Percentiles rank a stretch among this genome's conserved stretches.
Conservation (phyloP, 2,888 invertebrate genomes). For the Oscheius sp. region DNA sequence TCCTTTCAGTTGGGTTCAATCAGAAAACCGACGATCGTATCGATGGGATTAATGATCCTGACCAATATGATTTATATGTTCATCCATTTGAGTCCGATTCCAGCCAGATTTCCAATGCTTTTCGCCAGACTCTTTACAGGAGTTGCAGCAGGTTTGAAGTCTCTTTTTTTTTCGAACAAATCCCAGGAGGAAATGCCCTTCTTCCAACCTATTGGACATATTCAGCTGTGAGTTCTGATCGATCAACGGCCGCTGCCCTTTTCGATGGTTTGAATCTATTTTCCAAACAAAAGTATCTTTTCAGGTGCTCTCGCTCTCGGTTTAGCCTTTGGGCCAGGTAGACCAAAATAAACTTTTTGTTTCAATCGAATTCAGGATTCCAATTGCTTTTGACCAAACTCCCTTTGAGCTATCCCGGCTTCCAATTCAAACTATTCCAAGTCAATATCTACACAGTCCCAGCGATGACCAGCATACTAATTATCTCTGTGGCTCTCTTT, state of each 20-base stretch:
- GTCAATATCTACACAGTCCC: constrained; percentile 39
- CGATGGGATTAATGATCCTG: constrained; percentile 27
- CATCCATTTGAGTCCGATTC: background rate
- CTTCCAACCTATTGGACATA: constrained; percentile 43
- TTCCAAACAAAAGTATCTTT: too few relatives aligned
- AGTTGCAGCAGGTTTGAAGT: constrained; percentile 22
- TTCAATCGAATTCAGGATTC: constrained; percentile 28
- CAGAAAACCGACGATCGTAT: constrained; percentile 22
- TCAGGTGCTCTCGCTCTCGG: constrained; percentile 37
- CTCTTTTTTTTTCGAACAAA: background rate
- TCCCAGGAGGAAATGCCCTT: constrained; percentile 37
- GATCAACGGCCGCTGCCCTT: constrained; percentile 34
- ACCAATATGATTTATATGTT: constrained; percentile 27
- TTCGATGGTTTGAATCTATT: too few relatives aligned
- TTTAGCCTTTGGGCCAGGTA: constrained; percentile 36
- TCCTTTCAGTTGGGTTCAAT: constrained; percentile 27
- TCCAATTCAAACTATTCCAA: background rate
- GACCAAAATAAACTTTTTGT: too few relatives aligned
- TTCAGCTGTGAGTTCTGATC: constrained; percentile 30
- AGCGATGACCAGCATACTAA: constrained; percentile 24
- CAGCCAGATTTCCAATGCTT: constrained; percentile 3
- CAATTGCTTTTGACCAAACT: constrained; percentile 35
- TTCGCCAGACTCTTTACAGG: constrained; percentile 23
- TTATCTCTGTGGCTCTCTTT: constrained; percentile 3
- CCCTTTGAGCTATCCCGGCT: constrained; percentile 22